Base-by-base conservation (phyloP, 2,113 vertebrate genomes). In the Cettia cetti region DNA sequence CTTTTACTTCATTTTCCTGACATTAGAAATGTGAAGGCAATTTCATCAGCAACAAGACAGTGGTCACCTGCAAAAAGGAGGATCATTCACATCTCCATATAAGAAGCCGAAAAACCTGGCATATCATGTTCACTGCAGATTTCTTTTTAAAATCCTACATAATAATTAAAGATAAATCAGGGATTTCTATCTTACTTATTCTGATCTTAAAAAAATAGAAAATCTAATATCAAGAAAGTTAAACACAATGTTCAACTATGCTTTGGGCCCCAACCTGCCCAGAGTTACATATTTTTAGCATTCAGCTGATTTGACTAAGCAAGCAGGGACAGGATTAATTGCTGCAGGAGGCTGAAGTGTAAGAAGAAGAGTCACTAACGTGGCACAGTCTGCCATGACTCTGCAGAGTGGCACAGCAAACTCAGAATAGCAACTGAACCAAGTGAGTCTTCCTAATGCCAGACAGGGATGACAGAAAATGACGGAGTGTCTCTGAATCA, bases 361-460 rank as follows among this genome's bases (percentile, higher is more conserved):
- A 35, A 35, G 60, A 92, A 63, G 22, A 74, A 63, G 22, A 74
- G 71, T 66, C 79, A 15, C 69, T 35, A 90, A 24, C 0, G 0
- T 47, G 50, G 60, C 0, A 2, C 35, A 64, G 37, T 60, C 63
- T 97, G 60, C 64, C 80, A 78, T 95, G 93, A 96, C 88, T 92
- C 90, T 90, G 90, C 96, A 95, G 89, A 96, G 76, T 86, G 92
- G 89, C 65, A 90, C 82, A 82, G 82, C 2, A 0, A 78, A 76
- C 65, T 84, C 64, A 44, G 72, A 88, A 53, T 28, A 92, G 65
- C 53, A 92, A 5, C 69, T 1, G 0, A 88, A 92, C 40, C 60
- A 78, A 74, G 47, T n/a, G 56, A 75, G 40, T n/a, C 56, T 75
- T 79, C 44, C 37, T 49, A 33, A 50, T 22, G 49, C 76, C 71